phyloP scores from a whole-genome alignment of 2,113 vertebrate genomes.

The Cairina moschata region DNA sequence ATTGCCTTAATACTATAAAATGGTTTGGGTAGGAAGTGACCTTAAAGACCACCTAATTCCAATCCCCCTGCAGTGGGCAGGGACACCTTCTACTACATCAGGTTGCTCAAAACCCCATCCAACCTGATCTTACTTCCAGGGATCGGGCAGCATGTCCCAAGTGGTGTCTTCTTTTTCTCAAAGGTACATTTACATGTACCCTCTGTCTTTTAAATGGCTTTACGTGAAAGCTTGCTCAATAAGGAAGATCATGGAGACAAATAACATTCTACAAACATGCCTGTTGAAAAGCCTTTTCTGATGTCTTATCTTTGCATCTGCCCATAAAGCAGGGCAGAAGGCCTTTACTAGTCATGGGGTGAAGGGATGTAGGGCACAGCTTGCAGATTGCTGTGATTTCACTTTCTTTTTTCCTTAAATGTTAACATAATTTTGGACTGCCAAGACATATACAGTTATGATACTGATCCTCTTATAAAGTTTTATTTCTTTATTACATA shows the following conservation, averaged over 20 bases:
- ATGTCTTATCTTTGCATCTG: neutral
- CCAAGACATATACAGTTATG: neutral
- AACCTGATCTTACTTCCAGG: too few species aligned
- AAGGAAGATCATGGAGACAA: neutral
- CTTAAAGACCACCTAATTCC: too few species aligned
- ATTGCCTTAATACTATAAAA: neutral
- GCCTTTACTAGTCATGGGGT: neutral
- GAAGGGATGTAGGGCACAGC: neutral
- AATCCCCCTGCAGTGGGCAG: too few species aligned
- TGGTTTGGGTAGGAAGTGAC: too few species aligned
- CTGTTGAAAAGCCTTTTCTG: neutral
- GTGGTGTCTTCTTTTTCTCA: neutral
- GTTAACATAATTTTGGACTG: neutral
- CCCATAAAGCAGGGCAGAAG: rapidly evolving
- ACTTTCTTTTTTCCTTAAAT: too few species aligned
- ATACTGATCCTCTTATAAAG: neutral
- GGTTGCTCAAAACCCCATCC: too few species aligned
- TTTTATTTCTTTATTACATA: neutral
- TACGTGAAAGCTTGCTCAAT: neutral
- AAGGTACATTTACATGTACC: neutral
- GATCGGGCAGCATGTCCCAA: neutral
- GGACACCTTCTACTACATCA: too few species aligned
- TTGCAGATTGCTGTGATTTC: neutral
- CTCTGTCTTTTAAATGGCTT: neutral
- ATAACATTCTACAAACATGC: neutral